phyloP scores from a whole-genome alignment of 2,888 invertebrate genomes.

The Psylliodes chrysocephalus region DNA sequence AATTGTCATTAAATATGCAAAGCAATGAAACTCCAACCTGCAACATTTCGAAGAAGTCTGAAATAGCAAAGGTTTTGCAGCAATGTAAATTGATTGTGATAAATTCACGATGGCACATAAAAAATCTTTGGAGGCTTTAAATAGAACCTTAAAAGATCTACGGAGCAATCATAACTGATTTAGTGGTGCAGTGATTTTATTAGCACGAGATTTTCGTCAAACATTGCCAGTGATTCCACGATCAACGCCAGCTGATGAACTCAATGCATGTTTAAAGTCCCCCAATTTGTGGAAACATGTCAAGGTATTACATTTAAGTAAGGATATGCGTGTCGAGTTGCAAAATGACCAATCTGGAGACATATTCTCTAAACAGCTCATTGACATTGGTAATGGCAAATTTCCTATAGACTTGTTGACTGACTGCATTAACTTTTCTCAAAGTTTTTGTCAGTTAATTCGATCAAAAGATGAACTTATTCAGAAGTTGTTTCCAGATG shows the following conservation, averaged over 20 bases:
- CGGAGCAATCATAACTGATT: background rate
- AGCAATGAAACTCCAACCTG: background rate
- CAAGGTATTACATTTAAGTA: background rate
- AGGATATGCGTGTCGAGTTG: no score
- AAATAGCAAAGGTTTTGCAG: no score
- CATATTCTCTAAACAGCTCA: no score
- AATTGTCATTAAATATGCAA: background rate
- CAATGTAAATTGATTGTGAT: background rate
- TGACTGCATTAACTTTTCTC: background rate
- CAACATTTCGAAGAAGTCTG: background rate
- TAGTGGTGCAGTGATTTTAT: no score
- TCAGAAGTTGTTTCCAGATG: no score
- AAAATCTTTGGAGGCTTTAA: background rate
- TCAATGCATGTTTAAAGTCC: no score
- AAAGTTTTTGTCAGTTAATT: background rate
- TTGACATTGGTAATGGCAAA: no score
- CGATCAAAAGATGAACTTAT: no score
- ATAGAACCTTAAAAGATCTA: background rate
- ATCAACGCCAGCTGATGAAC: no score
- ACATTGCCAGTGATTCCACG: no score
- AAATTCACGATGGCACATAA: background rate
- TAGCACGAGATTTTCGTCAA: no score
- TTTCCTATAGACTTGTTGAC: background rate
- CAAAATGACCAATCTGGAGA: no score
- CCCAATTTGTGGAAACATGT: background rate